phyloP scores from a whole-genome alignment of 2,797 vertebrate genomes.

The Buphagus erythrorhynchus region DNA sequence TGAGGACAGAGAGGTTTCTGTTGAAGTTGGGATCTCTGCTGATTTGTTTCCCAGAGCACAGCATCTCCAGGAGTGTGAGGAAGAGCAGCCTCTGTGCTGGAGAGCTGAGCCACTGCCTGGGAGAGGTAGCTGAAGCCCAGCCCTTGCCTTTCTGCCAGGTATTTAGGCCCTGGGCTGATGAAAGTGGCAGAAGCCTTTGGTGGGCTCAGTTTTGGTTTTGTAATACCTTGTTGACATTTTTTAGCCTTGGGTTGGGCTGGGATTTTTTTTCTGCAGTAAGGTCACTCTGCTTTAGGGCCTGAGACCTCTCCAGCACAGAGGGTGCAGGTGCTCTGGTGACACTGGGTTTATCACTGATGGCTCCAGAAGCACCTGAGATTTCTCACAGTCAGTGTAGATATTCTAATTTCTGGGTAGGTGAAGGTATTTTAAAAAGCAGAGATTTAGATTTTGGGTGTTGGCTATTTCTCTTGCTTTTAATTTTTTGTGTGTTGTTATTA shows the following conservation, averaged over 20 bases:
- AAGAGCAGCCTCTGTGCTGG: background rate
- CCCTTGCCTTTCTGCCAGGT: background rate
- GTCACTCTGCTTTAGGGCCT: fast-evolving
- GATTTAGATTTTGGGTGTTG: background rate
- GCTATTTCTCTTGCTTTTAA: background rate
- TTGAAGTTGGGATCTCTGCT: background rate
- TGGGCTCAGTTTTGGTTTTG: background rate
- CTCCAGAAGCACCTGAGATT: background rate
- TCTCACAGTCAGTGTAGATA: background rate
- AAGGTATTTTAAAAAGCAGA: background rate
- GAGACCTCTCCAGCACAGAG: background rate
- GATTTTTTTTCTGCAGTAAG: background rate
- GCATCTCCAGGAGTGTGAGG: background rate
- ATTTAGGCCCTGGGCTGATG: fast-evolving
- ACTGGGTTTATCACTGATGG: background rate
- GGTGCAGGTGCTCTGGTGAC: fast-evolving
- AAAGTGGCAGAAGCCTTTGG: background rate
- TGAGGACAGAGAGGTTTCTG: background rate
- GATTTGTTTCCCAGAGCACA: background rate
- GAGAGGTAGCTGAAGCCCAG: background rate
- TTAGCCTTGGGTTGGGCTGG: background rate
- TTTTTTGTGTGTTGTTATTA: background rate
- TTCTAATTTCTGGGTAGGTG: background rate
- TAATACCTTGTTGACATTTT: background rate
- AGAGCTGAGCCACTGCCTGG: background rate